These are phyloP conservation scores for Remorina albescens DNA, from an alignment of 2,797 vertebrate species.

Conservation along the genomic window DNA sequence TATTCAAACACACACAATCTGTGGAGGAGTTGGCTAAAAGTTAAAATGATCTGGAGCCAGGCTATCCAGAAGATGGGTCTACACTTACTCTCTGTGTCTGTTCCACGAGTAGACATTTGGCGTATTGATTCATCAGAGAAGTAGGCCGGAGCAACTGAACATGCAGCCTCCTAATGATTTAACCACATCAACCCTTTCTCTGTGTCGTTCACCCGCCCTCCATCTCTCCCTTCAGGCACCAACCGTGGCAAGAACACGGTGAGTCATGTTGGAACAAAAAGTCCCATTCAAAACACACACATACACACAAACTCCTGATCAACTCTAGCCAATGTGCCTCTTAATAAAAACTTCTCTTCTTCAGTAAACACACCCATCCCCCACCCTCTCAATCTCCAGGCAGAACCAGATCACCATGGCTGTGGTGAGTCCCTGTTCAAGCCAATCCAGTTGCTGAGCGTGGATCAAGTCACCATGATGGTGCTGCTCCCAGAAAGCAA, in stretches of 20 bases:
- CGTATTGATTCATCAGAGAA: constrained; percentile 73
- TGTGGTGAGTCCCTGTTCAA: constrained; percentile 54
- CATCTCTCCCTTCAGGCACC: constrained; percentile 75
- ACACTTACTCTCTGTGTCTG: constrained; percentile 32
- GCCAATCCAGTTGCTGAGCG: constrained; percentile 58
- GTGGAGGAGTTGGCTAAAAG: constrained; percentile 36
- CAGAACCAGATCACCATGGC: constrained; percentile 60
- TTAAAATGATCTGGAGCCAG: constrained; percentile 25
- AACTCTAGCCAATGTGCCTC: constrained; percentile 62
- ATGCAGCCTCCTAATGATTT: constrained; percentile 79
- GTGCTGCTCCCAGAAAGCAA: constrained; percentile 61
- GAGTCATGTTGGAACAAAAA: constrained; percentile 85
- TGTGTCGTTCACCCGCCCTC: constrained; percentile 67
- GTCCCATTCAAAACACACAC: constrained; percentile 76
- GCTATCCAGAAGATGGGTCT: constrained; percentile 33
- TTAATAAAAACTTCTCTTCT: constrained; percentile 69
- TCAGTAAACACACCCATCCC: constrained; percentile 10
- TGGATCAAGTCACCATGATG: constrained; percentile 57
- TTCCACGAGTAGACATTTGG: constrained; percentile 38
- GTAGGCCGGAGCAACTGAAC: constrained; percentile 63
- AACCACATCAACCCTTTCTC: constrained; percentile 79
- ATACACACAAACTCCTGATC: constrained; percentile 67
- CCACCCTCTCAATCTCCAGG: constrained; percentile 49
- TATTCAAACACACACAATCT: not conserved
- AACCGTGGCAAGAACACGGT: constrained; percentile 75